A percentile compares a stretch with the other conserved stretches of the same genome.
phyloP scores from a whole-genome alignment of 2,888 invertebrate genomes.

The Stenotaenia linearis region DNA sequence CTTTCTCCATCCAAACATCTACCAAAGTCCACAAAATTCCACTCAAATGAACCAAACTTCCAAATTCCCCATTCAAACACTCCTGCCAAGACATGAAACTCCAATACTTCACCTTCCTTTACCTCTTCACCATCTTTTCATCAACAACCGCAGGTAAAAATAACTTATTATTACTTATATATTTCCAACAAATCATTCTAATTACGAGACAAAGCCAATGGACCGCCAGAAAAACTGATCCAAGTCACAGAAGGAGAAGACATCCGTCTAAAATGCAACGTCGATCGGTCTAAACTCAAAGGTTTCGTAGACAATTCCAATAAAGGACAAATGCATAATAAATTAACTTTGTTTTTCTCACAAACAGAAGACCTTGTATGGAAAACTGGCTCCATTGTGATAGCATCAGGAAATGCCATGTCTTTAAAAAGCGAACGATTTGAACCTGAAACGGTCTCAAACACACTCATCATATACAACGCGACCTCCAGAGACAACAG shows the following conservation, averaged over 20 bases:
- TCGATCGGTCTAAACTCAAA: background rate
- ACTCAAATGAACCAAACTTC: too few relatives aligned
- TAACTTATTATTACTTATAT: background rate
- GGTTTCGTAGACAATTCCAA: too few relatives aligned
- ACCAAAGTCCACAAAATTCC: too few relatives aligned
- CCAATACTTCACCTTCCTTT: background rate
- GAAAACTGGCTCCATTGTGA: background rate
- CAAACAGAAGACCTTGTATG: background rate
- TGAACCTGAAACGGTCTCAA: background rate
- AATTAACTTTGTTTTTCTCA: background rate
- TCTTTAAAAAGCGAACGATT: background rate
- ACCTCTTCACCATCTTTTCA: background rate
- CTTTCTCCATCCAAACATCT: too few relatives aligned
- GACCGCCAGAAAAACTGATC: background rate
- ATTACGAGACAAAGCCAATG: background rate
- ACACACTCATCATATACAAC: background rate
- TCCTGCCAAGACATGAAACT: background rate
- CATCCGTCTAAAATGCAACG: background rate
- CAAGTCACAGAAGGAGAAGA: background rate
- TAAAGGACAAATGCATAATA: too few relatives aligned
- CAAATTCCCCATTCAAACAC: too few relatives aligned
- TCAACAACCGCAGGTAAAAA: background rate
- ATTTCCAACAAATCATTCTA: background rate
- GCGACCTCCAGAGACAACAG: background rate
- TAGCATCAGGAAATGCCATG: background rate